Percentiles rank a stretch among this genome's conserved stretches.
phyloP scores from a whole-genome alignment of 1,140 invertebrate genomes.

The Trypoxylus dichotomus region DNA sequence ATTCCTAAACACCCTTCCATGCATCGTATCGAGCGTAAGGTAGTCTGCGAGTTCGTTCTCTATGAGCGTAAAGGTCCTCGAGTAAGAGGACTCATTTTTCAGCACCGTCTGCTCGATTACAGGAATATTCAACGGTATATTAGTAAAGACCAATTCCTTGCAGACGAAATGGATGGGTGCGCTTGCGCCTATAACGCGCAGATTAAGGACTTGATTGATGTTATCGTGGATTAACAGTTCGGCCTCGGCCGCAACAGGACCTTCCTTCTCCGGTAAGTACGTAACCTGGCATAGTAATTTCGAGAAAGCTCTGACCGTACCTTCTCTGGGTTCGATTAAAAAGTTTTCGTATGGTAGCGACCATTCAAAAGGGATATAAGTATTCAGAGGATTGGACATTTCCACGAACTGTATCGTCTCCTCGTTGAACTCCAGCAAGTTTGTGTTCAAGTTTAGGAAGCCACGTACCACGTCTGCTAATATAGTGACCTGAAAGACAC shows the following conservation, averaged over 20 bases:
- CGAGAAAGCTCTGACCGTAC: neutral
- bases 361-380: neutral
- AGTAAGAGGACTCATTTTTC: neutral
- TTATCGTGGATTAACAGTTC: neutral
- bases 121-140: slow-evolving; percentile 32
- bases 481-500: neutral
- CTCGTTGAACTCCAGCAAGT: neutral
- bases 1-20: slow-evolving; percentile 42
- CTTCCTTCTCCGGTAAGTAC: neutral
- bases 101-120: neutral
- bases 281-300: neutral
- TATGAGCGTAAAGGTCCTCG: slow-evolving; percentile 33
- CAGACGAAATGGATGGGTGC: neutral
- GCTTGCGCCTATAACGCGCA: neutral
- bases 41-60: slow-evolving; percentile 30
- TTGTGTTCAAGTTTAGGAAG: neutral
- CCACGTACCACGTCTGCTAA: neutral
- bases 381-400: neutral
- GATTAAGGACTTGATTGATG: neutral
- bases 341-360: neutral
- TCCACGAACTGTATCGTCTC: neutral
- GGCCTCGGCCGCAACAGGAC: neutral
- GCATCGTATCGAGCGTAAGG: slow-evolving; percentile 35
- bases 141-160: neutral
- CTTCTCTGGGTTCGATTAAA: neutral